These are phyloP conservation scores for Sander lucioperca DNA, from an alignment of 2,113 vertebrate species.

Conservation along the genomic window DNA sequence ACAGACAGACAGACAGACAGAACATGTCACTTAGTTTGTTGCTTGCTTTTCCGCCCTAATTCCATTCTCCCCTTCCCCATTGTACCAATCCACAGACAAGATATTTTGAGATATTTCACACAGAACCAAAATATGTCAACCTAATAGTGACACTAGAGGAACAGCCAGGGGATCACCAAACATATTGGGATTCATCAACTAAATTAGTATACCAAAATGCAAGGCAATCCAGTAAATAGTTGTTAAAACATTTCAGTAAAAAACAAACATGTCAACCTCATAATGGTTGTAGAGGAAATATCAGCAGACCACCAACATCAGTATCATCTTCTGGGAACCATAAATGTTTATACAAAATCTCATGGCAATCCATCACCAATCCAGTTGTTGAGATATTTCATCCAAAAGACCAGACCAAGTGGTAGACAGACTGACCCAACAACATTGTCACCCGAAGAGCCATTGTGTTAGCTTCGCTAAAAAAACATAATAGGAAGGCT, in stretches of 20 bases:
- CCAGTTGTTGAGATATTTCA: neutral
- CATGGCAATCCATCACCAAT: neutral
- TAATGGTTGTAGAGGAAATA: neutral
- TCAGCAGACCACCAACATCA: neutral
- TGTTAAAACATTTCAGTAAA: neutral
- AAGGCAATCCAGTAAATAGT: neutral
- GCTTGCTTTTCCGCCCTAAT: no score
- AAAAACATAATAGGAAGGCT: neutral
- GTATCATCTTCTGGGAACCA: neutral
- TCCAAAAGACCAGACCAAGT: neutral
- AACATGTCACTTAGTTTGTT: no score
- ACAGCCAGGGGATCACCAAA: no score
- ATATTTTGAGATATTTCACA: no score
- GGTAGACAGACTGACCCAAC: neutral
- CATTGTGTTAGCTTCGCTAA: neutral
- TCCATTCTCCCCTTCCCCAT: no score
- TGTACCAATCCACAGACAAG: no score
- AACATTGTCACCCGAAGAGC: neutral
- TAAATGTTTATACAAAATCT: neutral
- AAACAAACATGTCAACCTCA: neutral
- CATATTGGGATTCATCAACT: no score
- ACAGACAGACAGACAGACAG: no score
- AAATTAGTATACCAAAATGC: neutral
- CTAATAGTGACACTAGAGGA: no score
- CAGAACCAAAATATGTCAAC: no score